A percentile compares a stretch with the other conserved stretches of the same genome.
Conservation (phyloP, 2,113 vertebrate species). For the Microtus ochrogaster region DNA sequence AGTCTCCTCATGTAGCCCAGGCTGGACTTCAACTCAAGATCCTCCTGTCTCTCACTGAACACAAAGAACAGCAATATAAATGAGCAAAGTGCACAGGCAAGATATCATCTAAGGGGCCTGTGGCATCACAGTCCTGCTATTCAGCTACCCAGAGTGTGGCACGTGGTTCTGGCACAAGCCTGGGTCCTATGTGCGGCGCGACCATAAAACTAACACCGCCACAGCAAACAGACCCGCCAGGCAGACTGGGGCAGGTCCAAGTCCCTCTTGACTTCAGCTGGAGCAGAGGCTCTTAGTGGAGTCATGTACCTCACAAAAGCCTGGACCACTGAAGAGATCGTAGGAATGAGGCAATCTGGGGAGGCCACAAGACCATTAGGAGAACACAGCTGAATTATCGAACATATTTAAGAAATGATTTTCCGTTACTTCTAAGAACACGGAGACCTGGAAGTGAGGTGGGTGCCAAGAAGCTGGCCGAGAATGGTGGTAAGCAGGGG, state of each 20-base stretch:
- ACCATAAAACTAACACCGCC: background rate
- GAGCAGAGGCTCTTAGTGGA: background rate
- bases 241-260: background rate
- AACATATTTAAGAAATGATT: constrained; percentile 52
- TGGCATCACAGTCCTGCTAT: background rate
- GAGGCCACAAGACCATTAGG: background rate
- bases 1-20: background rate
- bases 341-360: constrained; percentile 11
- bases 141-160: background rate
- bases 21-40: background rate
- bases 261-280: background rate
- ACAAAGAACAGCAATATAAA: background rate
- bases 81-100: background rate
- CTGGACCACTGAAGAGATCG: background rate
- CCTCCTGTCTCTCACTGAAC: background rate
- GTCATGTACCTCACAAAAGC: background rate
- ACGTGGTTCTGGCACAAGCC: background rate
- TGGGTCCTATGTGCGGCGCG: background rate
- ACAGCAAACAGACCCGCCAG: background rate
- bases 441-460: background rate
- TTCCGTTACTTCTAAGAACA: constrained; percentile 66
- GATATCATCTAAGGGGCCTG: background rate
- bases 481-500: background rate
- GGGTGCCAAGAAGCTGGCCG: background rate
- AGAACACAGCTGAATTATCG: constrained; percentile 13